Base-by-base conservation (phyloP, 2,888 invertebrate genomes). In the Cybosia mesomella region DNA sequence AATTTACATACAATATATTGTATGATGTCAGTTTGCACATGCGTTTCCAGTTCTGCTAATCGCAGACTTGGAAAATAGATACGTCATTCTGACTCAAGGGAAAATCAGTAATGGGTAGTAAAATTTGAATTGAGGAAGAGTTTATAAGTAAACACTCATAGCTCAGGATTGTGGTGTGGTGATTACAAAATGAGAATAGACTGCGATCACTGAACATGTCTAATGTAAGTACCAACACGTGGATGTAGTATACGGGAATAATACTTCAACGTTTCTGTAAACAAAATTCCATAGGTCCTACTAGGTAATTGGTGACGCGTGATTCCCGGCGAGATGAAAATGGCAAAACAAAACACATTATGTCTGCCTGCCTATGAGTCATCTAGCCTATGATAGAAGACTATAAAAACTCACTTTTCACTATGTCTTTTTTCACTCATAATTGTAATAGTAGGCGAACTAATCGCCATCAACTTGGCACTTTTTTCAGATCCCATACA, bases 1-100 rank as follows among this genome's bases (percentile, higher is more conserved):
- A 63, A 70, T 70, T 70, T 59, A 54, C 70, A 70, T 66, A 70
- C 70, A 70, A 70, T 70, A 59, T 28, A 62, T 34, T 57, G 55
- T 66, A 43, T 61, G 53, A 67, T 70, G 34, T 24, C 54, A 66
- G 43, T 67, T 22, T 34, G 62, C 55, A 55, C 22, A 22, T 53
- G 34, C 39, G 32, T 67, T 49, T 13, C 49, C 21, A 32, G 24
- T 68, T 55, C 54, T 32, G 5, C 28, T 53, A 24, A 68, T 43
- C 64, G 28, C 8, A 24, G 39, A 64, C 21, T 53, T 53, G 39
- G 54, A 58, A 67, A 36, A 18, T n/a, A 18, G 22, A 58, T 36
- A 57, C 49, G 57, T 62, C 21, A 18, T 11, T 39, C 55, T 67
- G 67, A 62, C 32, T 67, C 67, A 62, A 11, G 39, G 34, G 53